A percentile compares a stretch with the other conserved stretches of the same genome.
Evolutionary conservation across 2,113 vertebrate species (phyloP).

Genomic region (Oryzias curvinotus): DNA sequence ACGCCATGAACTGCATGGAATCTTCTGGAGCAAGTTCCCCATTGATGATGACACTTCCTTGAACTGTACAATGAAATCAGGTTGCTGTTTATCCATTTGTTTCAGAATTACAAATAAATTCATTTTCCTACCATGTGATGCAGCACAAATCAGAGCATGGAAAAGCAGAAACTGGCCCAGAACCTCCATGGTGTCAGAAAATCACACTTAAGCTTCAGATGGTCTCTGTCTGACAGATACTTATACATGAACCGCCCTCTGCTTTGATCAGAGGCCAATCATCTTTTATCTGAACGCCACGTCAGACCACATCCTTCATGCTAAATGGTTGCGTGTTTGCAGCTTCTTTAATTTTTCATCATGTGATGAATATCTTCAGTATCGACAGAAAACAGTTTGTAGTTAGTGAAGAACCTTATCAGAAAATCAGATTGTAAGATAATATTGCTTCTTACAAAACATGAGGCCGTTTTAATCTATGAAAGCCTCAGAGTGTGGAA

Average conservation of each 20-base stretch:
- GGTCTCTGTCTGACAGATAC: not conserved
- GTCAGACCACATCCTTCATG: conserved; percentile 8
- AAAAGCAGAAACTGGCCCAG: conserved; percentile 9
- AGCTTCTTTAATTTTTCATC: not conserved
- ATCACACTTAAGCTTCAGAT: not conserved
- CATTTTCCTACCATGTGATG: conserved; percentile 21
- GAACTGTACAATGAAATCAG: conserved; percentile 3
- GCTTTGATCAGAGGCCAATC: not conserved
- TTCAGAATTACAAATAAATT: not conserved
- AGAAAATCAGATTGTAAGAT: no score
- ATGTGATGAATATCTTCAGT: not conserved
- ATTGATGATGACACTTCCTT: conserved; percentile 69
- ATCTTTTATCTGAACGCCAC: no score
- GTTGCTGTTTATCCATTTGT: no score
- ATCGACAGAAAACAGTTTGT: not conserved
- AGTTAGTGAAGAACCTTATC: no score
- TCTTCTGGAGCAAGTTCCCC: conserved; percentile 52
- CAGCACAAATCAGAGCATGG: not conserved
- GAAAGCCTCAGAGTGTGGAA: no score
- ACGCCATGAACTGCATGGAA: conserved; percentile 75
- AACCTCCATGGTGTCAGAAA: conserved; percentile 8
- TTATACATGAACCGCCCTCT: not conserved
- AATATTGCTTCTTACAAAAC: no score
- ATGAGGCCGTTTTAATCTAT: no score
- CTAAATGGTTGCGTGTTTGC: not conserved